Percentiles rank a stretch among this genome's conserved stretches.
These are phyloP conservation scores for Papilio helenus DNA, from an alignment of 1,140 invertebrate species.

Conservation along the genomic window DNA sequence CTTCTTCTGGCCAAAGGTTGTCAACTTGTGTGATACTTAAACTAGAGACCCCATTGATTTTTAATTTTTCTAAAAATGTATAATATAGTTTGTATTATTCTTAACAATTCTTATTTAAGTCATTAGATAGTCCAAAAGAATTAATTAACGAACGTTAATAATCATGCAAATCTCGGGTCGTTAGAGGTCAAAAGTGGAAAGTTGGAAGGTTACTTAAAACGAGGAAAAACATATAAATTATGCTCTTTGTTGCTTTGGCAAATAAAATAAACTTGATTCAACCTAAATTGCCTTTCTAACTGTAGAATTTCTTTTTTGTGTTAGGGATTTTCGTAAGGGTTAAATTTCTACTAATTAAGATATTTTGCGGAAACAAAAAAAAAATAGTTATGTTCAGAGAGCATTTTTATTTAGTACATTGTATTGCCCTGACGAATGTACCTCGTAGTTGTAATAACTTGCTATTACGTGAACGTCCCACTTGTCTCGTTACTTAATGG, in stretches of 20 bases:
- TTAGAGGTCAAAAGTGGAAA: slow-evolving; percentile 10
- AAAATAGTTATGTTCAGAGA: not conserved
- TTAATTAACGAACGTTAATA: slow-evolving; percentile 15
- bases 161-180: slow-evolving; percentile 5
- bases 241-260: slow-evolving; percentile 25
- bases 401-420: not conserved
- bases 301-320: not conserved
- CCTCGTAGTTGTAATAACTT: not conserved
- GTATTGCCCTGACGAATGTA: not conserved
- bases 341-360: not conserved
- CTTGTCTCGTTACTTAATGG: slow-evolving; percentile 7
- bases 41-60: not conserved
- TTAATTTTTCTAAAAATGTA: not conserved
- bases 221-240: slow-evolving; percentile 17
- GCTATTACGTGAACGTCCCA: not conserved
- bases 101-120: not conserved
- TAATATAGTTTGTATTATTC: not conserved
- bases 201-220: slow-evolving; percentile 22
- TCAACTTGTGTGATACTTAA: not conserved
- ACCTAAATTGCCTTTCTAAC: not conserved
- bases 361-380: not conserved
- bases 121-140: not conserved
- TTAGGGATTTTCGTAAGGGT: not conserved
- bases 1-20: not conserved
- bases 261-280: slow-evolving; percentile 20